These are phyloP conservation scores for Steatornis caripensis DNA, from an alignment of 2,113 vertebrate species.

Conservation along the genomic window DNA sequence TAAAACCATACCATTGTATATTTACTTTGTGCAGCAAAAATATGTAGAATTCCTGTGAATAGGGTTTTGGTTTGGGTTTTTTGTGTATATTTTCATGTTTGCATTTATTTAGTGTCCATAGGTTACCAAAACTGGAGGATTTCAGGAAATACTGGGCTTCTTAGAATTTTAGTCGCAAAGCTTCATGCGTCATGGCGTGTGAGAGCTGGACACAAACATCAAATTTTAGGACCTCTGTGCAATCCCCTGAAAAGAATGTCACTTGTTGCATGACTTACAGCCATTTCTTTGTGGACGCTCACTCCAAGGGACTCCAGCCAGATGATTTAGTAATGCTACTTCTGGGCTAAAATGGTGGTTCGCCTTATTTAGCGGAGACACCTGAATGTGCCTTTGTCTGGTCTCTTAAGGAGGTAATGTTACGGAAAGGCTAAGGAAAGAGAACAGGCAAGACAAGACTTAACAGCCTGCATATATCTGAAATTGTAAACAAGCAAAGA, in stretches of 20 bases:
- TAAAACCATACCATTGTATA: accelerated
- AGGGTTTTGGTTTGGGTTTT: neutral
- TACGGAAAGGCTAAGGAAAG: neutral
- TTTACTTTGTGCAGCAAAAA: neutral
- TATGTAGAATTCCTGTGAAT: neutral
- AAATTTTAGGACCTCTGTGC: neutral
- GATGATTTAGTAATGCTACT: neutral
- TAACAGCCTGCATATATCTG: neutral
- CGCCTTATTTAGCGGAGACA: neutral
- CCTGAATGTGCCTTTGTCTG: neutral
- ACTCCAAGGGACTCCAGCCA: neutral
- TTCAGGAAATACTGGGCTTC: neutral
- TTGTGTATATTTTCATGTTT: neutral
- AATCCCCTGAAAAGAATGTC: neutral
- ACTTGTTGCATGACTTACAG: neutral
- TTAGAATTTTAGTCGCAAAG: neutral
- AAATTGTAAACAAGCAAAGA: neutral
- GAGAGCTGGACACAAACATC: neutral
- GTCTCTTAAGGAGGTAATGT: neutral
- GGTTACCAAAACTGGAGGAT: neutral
- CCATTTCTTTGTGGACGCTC: neutral
- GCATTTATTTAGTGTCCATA: neutral
- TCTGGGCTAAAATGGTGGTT: neutral
- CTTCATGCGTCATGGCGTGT: accelerated
- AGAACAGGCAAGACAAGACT: neutral